phyloP scores from a whole-genome alignment of 1,140 invertebrate species.

The Uloborus diversus region DNA sequence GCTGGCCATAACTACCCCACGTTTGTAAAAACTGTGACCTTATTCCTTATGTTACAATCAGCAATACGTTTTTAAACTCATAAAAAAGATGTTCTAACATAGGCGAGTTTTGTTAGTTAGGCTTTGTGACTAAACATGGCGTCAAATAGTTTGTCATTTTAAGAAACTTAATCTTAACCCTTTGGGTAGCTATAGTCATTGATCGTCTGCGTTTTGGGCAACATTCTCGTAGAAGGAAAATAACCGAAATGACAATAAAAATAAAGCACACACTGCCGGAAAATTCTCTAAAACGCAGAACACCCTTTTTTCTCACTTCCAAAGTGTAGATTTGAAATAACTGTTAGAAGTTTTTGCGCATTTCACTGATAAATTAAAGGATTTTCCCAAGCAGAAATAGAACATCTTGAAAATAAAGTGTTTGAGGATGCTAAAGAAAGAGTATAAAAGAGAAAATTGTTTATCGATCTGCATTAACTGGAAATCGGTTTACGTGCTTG shows the following conservation, averaged over 20 bases:
- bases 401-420: no score
- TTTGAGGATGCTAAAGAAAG: no score
- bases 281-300: not conserved
- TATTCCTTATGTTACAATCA: no score
- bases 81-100: no score
- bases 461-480: no score
- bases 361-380: no score
- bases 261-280: not conserved
- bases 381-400: no score
- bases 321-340: no score
- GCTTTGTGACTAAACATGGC: slow-evolving; percentile 15
- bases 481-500: no score
- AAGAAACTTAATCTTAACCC: slow-evolving; percentile 28
- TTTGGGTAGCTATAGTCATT: slow-evolving; percentile 27
- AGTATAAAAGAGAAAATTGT: no score
- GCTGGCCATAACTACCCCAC: not conserved
- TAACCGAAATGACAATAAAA: slow-evolving; percentile 12
- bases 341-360: no score
- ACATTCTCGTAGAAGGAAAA: slow-evolving; percentile 29
- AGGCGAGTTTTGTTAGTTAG: not conserved
- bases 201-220: slow-evolving; percentile 33
- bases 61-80: no score
- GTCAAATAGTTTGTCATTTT: not conserved
- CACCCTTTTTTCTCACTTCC: slow-evolving; percentile 3
- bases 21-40: not conserved